Evolutionary conservation across 2,888 invertebrate species (phyloP), one percentile per base, ranked within the genome.

Genomic region (Tillus elongatus): DNA sequence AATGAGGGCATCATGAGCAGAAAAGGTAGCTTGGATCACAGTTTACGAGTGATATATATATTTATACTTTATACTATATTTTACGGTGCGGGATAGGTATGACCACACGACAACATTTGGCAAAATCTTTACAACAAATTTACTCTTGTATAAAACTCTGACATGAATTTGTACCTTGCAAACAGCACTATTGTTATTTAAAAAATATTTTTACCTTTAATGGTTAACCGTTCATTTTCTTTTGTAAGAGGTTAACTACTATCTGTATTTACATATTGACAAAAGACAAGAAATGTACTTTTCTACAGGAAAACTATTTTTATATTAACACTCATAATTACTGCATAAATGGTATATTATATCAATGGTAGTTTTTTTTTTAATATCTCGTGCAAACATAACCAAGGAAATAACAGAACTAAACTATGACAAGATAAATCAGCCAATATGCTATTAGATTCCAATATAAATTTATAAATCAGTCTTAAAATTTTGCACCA

Each of bases 81-180:
- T 30, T 35, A 26, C 11, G 19, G 6, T 9, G 29, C 11, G 31
- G 37, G 45, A 51, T 52, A 54, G 54, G 51, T 51, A 53, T 50
- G 54, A 50, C 44, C 53, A 47, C 53, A 44, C 32, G 45, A 39
- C 37, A 43, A 43, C 46, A 44, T 55, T 60, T 59, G 58, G 60
- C 58, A 58, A 58, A 53, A 56, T 58, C 54, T 60, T 56, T 56
- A 60, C 56, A 61, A 62, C 59, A 63, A 61, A 58, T 57, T 58
- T 57, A 57, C 53, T 58, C 50, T 52, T 53, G 56, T 58, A 57
- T 61, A 61, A 60, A 60, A 60, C 59, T 62, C 60, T 61, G 61
- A 63, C 63, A 60, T 60, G 60, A 63, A 64, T 64, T 64, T 65
- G 65, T 65, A 65, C 65, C 65, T 60, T 62, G 54, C 56, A 58